Conservation (phyloP, 2,888 invertebrate species). For the Nomada goodeniana region DNA sequence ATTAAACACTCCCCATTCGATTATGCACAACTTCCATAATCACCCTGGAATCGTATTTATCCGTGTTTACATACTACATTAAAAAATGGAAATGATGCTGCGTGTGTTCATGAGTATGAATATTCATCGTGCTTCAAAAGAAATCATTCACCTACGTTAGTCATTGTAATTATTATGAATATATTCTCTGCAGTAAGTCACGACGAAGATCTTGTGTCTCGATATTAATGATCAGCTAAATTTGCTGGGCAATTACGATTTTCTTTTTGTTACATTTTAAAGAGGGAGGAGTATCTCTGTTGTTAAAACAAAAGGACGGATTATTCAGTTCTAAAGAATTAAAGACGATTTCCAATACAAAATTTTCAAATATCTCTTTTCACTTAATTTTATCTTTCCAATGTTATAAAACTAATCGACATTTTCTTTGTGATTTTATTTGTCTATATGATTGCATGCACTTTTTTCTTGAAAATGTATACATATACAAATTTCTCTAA, state of each 20-base stretch:
- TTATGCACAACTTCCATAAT: constrained; percentile 57
- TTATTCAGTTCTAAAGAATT: constrained; percentile 39
- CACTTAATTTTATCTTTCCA: not conserved
- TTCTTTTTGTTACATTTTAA: constrained; percentile 11
- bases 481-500: constrained; percentile 1
- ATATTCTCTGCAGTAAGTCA: constrained; percentile 11
- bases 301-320: constrained; percentile 65
- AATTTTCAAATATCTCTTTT: constrained; percentile 12
- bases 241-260: constrained; percentile 13
- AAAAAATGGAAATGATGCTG: constrained; percentile 39
- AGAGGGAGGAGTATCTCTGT: constrained; percentile 58
- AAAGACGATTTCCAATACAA: not conserved
- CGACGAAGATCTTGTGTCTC: not conserved
- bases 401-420: constrained; percentile 4
- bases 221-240: not conserved
- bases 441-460: not conserved
- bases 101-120: constrained; percentile 44
- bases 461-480: constrained; percentile 8
- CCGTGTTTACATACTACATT: constrained; percentile 12
- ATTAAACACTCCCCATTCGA: constrained; percentile 52
- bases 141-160: constrained; percentile 20
- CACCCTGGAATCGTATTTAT: constrained; percentile 52
- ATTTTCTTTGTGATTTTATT: not conserved
- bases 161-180: constrained; percentile 18
- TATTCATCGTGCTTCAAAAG: constrained; percentile 26